phyloP scores from a whole-genome alignment of 2,113 vertebrate genomes.

The Myocastor coypus region DNA sequence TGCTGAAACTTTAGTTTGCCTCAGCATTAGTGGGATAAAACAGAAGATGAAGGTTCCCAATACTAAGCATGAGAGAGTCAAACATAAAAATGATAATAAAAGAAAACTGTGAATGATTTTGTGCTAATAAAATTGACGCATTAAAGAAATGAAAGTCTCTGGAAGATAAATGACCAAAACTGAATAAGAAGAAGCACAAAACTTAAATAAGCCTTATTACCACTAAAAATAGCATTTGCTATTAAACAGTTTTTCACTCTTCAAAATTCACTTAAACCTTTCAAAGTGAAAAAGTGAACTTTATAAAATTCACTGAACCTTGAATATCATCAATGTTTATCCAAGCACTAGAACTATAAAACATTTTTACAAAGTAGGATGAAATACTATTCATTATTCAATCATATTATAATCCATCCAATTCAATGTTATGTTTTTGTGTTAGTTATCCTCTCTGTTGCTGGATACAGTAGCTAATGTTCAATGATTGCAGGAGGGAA shows the following conservation, averaged over 20 bases:
- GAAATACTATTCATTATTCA: neutral
- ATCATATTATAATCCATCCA: neutral
- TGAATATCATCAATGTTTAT: neutral
- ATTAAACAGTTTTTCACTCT: neutral
- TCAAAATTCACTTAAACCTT: no score
- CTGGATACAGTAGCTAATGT: neutral
- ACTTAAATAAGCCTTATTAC: neutral
- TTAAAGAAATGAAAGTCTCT: neutral
- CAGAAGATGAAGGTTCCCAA: neutral
- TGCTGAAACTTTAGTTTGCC: neutral
- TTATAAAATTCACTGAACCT: neutral
- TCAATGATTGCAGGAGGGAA: neutral
- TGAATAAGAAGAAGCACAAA: neutral
- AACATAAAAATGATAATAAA: neutral
- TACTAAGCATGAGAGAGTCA: neutral
- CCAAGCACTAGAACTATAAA: constrained; percentile 8
- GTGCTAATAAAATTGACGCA: no score
- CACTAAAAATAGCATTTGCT: constrained; percentile 6
- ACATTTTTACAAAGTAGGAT: neutral
- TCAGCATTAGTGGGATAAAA: neutral
- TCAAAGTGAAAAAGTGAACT: no score
- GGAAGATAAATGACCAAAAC: neutral
- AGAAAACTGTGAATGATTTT: no score
- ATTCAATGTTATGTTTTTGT: neutral
- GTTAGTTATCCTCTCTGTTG: neutral